Evolutionary conservation across 2,797 vertebrate genomes (phyloP).

Genomic region (Acrocephalus scirpaceus): DNA sequence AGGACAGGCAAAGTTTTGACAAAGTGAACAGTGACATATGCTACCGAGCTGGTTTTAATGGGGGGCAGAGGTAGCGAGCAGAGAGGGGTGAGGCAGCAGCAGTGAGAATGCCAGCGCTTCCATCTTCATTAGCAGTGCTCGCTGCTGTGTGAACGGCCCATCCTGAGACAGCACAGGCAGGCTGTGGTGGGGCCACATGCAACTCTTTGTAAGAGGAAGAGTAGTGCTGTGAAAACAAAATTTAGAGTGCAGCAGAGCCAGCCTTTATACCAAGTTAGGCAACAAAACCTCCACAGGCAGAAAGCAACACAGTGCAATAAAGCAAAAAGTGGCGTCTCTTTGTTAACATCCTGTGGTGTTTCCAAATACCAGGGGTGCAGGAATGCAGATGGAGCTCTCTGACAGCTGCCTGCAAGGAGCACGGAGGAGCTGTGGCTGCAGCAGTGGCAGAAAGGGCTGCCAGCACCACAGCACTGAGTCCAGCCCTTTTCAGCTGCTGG

Average conservation of each 20-base stretch:
- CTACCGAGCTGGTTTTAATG: not conserved
- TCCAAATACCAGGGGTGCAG: not conserved
- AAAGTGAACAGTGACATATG: not conserved
- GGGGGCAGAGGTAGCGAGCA: not conserved
- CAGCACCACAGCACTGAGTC: not conserved
- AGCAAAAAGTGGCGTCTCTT: not conserved
- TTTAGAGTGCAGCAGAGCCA: not conserved
- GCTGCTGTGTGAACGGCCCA: not conserved
- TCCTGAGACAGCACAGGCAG: not conserved
- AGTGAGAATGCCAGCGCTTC: not conserved
- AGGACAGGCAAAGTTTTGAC: not conserved
- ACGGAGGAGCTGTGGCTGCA: not conserved
- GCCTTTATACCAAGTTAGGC: not conserved
- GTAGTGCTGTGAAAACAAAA: not conserved
- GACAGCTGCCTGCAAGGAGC: not conserved
- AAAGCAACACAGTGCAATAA: not conserved
- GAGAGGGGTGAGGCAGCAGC: not conserved
- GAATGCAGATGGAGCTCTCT: not conserved
- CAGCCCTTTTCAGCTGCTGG: not conserved
- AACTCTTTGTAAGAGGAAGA: not conserved
- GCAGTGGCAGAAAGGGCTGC: not conserved
- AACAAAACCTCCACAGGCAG: not conserved
- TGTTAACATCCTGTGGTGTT: not conserved
- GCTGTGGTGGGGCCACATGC: rapidly evolving
- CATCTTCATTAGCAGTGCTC: not conserved